A percentile compares a stretch with the other conserved stretches of the same genome.
These are phyloP conservation scores for Antedon mediterranea DNA, from an alignment of 53 echinoderm and acorn worm species.

Conservation along the genomic window DNA sequence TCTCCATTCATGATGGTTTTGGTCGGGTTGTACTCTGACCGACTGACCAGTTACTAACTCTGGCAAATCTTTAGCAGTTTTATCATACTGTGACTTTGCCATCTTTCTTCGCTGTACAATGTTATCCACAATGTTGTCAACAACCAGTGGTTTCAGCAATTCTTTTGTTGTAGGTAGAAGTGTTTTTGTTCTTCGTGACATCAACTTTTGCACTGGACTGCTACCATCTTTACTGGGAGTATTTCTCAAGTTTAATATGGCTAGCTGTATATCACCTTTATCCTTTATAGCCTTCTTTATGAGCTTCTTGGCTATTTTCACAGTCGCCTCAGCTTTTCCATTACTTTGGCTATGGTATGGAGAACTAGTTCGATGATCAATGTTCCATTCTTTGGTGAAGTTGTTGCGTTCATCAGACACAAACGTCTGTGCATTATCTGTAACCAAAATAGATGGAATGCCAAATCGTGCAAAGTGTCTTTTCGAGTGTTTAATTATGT, in stretches of 20 bases:
- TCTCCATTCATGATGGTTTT: slow-evolving; percentile 9
- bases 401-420: slow-evolving; percentile 18
- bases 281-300: slow-evolving; percentile 18
- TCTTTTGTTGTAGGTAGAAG: slow-evolving; percentile 31
- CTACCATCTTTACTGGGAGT: slow-evolving; percentile 20
- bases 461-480: slow-evolving; percentile 20
- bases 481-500: slow-evolving; percentile 26
- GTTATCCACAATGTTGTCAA: slow-evolving; percentile 16
- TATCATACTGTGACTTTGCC: slow-evolving; percentile 29
- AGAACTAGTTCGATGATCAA: slow-evolving; percentile 34
- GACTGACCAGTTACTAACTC: slow-evolving; percentile 26
- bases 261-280: slow-evolving; percentile 21
- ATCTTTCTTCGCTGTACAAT: slow-evolving; percentile 14
- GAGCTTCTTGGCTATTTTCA: slow-evolving; percentile 24
- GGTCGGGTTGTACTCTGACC: slow-evolving; percentile 23
- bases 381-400: slow-evolving; percentile 27
- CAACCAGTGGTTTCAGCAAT: slow-evolving; percentile 22
- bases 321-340: slow-evolving; percentile 25
- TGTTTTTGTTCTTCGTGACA: slow-evolving; percentile 24
- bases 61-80: slow-evolving; percentile 21
- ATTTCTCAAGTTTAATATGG: slow-evolving; percentile 33
- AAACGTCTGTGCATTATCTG: slow-evolving; percentile 39
- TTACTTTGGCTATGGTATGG: slow-evolving; percentile 29
- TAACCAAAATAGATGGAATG: background rate
- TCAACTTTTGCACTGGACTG: slow-evolving; percentile 35